A percentile compares a stretch with the other conserved stretches of the same genome.
Evolutionary conservation across 2,113 vertebrate species (phyloP).

Genomic region (Trochalopteron elliotii): DNA sequence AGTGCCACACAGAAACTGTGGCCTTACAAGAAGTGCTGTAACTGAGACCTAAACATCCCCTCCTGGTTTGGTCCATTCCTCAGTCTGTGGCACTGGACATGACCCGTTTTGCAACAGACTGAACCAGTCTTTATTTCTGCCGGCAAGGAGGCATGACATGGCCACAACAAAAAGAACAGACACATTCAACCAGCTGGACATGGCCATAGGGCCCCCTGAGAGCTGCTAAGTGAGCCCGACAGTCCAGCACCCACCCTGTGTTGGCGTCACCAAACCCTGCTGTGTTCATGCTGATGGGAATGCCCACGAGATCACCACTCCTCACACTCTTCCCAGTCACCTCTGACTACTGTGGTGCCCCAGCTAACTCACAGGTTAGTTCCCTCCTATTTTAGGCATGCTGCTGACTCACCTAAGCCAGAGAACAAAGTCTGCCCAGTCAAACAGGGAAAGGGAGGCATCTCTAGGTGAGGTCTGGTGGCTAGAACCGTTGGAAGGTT

Average conservation of each 20-base stretch:
- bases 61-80: not conserved
- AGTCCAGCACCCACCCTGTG: not conserved
- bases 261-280: not conserved
- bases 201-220: not conserved
- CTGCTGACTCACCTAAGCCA: not conserved
- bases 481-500: not conserved
- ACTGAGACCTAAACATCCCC: not conserved
- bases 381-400: not conserved
- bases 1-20: not conserved
- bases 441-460: not conserved
- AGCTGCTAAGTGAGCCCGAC: not conserved
- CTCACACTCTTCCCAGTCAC: not conserved
- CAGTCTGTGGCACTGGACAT: accelerated
- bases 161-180: not conserved
- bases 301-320: not conserved
- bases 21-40: not conserved
- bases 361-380: not conserved
- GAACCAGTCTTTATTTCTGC: not conserved
- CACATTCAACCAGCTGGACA: not conserved
- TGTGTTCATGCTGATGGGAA: not conserved
- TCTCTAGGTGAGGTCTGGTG: not conserved
- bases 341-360: not conserved
- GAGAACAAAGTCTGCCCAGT: not conserved
- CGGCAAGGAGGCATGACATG: not conserved
- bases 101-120: not conserved